phyloP scores from a whole-genome alignment of 2,113 vertebrate genomes.

The Dicaeum eximium region DNA sequence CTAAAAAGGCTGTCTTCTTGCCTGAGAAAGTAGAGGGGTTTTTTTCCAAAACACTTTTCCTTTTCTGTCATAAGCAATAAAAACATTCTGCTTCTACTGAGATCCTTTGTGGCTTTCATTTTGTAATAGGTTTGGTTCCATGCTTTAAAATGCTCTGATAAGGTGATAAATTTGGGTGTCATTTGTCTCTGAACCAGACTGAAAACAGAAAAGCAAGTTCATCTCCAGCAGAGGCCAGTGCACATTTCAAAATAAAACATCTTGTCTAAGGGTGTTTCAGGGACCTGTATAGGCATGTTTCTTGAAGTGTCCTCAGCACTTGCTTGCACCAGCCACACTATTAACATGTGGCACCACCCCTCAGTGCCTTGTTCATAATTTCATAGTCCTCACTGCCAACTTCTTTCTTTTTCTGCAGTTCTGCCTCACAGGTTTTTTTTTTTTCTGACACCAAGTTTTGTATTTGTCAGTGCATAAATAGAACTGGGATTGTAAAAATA shows the following conservation, averaged over 20 bases:
- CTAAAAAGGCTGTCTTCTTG: background rate
- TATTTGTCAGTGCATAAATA: conserved; percentile 52
- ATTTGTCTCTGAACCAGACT: background rate
- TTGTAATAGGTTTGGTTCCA: background rate
- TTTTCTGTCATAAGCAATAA: background rate
- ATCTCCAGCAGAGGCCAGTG: background rate
- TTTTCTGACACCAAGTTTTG: background rate
- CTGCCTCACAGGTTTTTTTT: background rate
- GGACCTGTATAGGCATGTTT: background rate
- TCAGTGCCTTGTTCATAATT: background rate
- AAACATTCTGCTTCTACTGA: background rate
- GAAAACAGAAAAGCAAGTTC: background rate
- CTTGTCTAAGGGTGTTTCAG: background rate
- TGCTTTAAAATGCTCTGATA: background rate
- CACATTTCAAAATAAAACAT: background rate
- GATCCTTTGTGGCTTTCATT: background rate
- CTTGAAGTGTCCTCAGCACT: background rate
- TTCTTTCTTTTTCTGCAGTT: background rate
- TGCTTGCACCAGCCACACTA: accelerated
- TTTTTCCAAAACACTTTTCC: background rate
- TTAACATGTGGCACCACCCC: background rate
- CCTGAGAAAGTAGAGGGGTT: background rate
- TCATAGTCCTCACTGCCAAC: background rate
- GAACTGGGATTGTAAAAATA: conserved; percentile 50
- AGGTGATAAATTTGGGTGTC: background rate